Percentiles rank a stretch among this genome's conserved stretches.
These are phyloP conservation scores for Gymnosoma rotundatum DNA, from an alignment of 2,888 invertebrate species.

Conservation along the genomic window DNA sequence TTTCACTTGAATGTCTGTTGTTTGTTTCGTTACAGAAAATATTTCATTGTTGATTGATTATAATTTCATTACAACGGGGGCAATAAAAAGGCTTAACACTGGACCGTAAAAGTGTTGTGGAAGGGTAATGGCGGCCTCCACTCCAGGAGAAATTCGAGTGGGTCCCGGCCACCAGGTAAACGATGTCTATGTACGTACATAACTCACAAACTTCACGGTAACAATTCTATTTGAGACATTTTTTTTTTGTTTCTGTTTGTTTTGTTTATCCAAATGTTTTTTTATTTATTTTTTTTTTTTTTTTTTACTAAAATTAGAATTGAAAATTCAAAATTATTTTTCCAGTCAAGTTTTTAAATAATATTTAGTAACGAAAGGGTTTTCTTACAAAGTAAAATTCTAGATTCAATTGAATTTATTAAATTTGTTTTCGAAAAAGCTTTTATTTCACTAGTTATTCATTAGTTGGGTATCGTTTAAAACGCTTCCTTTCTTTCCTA, in stretches of 20 bases:
- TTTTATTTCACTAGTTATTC: too few relatives aligned
- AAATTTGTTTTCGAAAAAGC: too few relatives aligned
- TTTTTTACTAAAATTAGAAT: too few relatives aligned
- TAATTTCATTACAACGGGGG: constrained; percentile 78
- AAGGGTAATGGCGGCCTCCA: constrained; percentile 85
- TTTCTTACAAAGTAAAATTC: background rate
- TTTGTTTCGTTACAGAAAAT: constrained; percentile 60
- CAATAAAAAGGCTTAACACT: constrained; percentile 82
- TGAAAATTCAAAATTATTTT: constrained; percentile 72
- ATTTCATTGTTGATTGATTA: constrained; percentile 78
- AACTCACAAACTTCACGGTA: constrained; percentile 84
- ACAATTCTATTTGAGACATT: constrained; percentile 76
- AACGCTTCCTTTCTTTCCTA: too few relatives aligned
- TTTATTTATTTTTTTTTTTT: constrained; percentile 56
- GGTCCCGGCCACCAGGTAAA: constrained; percentile 90
- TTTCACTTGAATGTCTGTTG: constrained; percentile 15
- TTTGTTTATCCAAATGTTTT: constrained; percentile 58
- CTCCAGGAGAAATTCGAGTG: constrained; percentile 90
- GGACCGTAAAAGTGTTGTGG: constrained; percentile 82
- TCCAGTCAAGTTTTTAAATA: constrained; percentile 16
- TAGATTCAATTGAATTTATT: too few relatives aligned
- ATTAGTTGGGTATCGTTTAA: too few relatives aligned
- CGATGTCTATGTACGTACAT: constrained; percentile 87
- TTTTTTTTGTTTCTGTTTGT: background rate
- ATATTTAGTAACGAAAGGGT: constrained; percentile 37